Evolutionary conservation across 2,797 vertebrate genomes (phyloP), one percentile per base, ranked within the genome.

Genomic region (Decapterus maruadsi): DNA sequence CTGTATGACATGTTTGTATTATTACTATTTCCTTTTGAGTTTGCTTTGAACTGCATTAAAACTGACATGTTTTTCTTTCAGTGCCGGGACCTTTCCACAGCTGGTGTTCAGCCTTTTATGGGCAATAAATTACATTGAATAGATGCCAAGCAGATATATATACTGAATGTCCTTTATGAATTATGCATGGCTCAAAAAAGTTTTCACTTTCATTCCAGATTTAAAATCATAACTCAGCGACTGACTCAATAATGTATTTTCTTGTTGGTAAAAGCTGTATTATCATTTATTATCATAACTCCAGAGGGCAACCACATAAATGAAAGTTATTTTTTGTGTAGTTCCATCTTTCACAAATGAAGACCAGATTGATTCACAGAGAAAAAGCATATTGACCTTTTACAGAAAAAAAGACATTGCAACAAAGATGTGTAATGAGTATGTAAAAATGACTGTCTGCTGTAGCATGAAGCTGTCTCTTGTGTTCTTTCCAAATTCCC

Each of bases 91-190:
- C 54, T 56, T 85, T 68, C 34, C 26, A 0, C 43, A 42, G 17
- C 53, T 34, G 42, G 50, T 17, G 5, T 60, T 62, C 68, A 56
- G 34, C 48, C 51, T 65, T 66, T 71, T 82, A 65, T 6, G 34
- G 26, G 20, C 46, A 42, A 62, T 42, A 12, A 54, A 20, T 26
- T 48, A 40, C 45, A 22, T 1, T 31, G 45, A 50, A 36, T 11
- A 31, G 5, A 38, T 13, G 48, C 19, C 40, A 6, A 43, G 31
- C 55, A 45, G 48, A 60, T 50, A 19, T 38, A 22, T 5, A 22
- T 5, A 56, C 31, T 36, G 16, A 36, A 17, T 38, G 40, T 10
- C 45, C 17, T 17, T 1, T 6, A 75, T 50, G 57, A 62, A 38
- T 50, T 42, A 26, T 2, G 29, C 20, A 26, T 3, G 46, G 45